A percentile compares a stretch with the other conserved stretches of the same genome.
These are phyloP conservation scores for Podarcis cretensis DNA, from an alignment of 2,113 vertebrate genomes.

Conservation along the genomic window DNA sequence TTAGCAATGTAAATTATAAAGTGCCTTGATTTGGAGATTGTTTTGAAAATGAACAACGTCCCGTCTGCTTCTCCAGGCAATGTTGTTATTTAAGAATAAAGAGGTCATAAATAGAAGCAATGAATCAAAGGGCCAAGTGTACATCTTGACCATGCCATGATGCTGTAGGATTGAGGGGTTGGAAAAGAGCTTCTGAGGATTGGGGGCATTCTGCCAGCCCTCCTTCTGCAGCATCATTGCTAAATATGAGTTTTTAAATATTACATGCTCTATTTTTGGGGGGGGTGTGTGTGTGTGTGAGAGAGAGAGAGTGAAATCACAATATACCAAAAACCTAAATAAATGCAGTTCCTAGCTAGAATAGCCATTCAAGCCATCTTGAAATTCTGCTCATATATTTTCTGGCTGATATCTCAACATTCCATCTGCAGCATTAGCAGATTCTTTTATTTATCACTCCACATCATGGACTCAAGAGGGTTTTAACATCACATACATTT, in stretches of 20 bases:
- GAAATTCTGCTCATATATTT: no score
- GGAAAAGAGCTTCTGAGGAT: neutral
- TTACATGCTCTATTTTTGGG: neutral
- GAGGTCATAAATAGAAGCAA: neutral
- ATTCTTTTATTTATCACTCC: slow-evolving; percentile 23
- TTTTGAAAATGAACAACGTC: neutral
- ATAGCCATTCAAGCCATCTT: no score
- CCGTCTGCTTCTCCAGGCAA: neutral
- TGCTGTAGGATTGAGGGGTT: neutral
- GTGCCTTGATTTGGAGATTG: neutral
- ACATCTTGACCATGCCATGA: neutral
- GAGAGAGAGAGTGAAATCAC: no score
- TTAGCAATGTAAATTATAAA: neutral
- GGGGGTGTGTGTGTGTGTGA: no score
- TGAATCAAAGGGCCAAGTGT: neutral
- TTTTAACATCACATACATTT: no score
- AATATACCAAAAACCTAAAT: neutral
- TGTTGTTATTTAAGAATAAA: neutral
- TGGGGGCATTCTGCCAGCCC: neutral
- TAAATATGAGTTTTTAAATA: neutral
- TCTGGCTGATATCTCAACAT: slow-evolving; percentile 16
- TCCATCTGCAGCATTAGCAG: neutral
- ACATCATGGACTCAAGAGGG: neutral
- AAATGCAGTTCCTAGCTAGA: no score
- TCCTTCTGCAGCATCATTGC: neutral